Evolutionary conservation across 2,113 vertebrate species (phyloP).

Genomic region (Zootoca vivipara): DNA sequence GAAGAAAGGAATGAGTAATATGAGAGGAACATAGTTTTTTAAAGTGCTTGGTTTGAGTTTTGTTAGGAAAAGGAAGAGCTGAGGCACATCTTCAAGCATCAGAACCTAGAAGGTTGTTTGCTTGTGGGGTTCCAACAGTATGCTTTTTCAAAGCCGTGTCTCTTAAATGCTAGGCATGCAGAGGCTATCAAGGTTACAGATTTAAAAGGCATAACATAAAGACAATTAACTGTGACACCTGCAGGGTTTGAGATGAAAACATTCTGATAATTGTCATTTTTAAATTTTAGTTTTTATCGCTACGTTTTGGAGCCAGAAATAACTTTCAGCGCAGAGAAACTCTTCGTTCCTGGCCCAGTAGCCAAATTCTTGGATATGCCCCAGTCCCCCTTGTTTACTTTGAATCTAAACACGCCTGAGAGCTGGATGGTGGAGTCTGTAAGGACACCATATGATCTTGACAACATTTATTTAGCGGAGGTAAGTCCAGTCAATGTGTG

Average conservation of each 20-base stretch:
- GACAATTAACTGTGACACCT: not conserved
- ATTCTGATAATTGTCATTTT: slow-evolving; percentile 29
- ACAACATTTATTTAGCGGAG: slow-evolving; percentile 98
- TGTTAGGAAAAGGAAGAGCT: not conserved
- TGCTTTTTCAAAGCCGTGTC: not conserved
- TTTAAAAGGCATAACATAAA: not conserved
- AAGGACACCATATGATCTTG: slow-evolving; percentile 92
- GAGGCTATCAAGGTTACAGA: not conserved
- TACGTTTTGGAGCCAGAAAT: slow-evolving; percentile 94
- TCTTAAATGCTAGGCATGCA: not conserved
- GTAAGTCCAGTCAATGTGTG: slow-evolving; percentile 69
- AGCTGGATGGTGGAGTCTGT: slow-evolving; percentile 99
- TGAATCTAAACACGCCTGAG: slow-evolving; percentile 95
- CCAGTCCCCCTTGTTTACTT: slow-evolving; percentile 92
- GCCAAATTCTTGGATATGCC: slow-evolving; percentile 98
- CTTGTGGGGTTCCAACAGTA: not conserved
- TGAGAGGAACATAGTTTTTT: not conserved
- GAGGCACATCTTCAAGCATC: not conserved
- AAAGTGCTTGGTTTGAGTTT: not conserved
- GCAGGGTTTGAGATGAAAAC: not conserved
- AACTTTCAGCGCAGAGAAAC: slow-evolving; percentile 84
- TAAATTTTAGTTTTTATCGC: slow-evolving; percentile 89
- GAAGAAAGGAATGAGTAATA: not conserved
- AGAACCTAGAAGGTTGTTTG: not conserved
- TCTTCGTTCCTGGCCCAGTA: slow-evolving; percentile 87